Percentiles rank a stretch among this genome's conserved stretches.
phyloP scores from a whole-genome alignment of 2,113 vertebrate genomes.

The Pollimyrus isidori region DNA sequence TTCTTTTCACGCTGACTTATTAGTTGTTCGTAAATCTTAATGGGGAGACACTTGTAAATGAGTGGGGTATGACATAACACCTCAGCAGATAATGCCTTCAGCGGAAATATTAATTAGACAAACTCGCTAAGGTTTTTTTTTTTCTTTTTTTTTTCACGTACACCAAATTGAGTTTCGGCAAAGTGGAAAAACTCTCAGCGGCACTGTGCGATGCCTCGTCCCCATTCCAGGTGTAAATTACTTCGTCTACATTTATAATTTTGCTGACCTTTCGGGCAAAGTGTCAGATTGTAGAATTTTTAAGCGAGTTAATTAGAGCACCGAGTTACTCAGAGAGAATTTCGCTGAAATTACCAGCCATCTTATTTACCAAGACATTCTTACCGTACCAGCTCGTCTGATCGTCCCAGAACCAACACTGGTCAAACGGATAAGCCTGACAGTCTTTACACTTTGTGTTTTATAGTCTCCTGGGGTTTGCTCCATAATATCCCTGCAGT shows the following conservation, averaged over 20 bases:
- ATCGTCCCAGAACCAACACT: neutral
- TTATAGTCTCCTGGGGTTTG: neutral
- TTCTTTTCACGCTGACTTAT: slow-evolving; percentile 13
- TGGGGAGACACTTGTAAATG: slow-evolving; percentile 2
- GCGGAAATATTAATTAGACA: slow-evolving; percentile 13
- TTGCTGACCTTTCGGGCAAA: neutral
- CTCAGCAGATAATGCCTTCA: neutral
- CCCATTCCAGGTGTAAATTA: slow-evolving; percentile 17
- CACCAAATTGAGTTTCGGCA: neutral
- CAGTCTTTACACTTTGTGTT: neutral
- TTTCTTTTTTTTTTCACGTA: neutral
- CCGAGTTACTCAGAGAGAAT: neutral
- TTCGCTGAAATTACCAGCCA: neutral
- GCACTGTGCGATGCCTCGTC: neutral
- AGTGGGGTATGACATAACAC: neutral
- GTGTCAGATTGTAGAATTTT: slow-evolving; percentile 1
- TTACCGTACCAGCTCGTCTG: neutral
- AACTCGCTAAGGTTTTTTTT: neutral
- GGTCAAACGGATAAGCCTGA: neutral
- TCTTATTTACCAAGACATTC: neutral
- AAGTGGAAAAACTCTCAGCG: neutral
- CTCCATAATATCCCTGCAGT: neutral
- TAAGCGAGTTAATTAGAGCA: neutral
- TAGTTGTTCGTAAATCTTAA: slow-evolving; percentile 1
- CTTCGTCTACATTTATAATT: slow-evolving; percentile 2